These are phyloP conservation scores for Automeris io DNA, from an alignment of 2,888 invertebrate species.

Conservation along the genomic window DNA sequence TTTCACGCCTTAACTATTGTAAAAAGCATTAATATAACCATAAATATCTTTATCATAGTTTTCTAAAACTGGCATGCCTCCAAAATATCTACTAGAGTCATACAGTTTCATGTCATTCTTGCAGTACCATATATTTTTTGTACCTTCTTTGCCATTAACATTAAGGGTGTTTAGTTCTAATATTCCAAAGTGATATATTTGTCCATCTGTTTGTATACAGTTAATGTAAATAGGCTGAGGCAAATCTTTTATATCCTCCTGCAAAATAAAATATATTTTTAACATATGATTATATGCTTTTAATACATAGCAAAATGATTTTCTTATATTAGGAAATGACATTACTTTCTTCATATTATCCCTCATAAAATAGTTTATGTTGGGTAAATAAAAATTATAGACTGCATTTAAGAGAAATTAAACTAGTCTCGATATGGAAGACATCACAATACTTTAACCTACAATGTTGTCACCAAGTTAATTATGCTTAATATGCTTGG, in stretches of 20 bases:
- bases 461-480: too few relatives aligned
- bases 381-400: too few relatives aligned
- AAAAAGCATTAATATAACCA: conserved; percentile 86
- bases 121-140: conserved; percentile 90
- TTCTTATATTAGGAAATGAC: too few relatives aligned
- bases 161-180: conserved; percentile 90
- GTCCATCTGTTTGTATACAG: conserved; percentile 88
- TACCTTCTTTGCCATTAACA: conserved; percentile 72
- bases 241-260: conserved; percentile 79
- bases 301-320: too few relatives aligned
- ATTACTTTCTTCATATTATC: too few relatives aligned
- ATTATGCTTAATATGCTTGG: too few relatives aligned
- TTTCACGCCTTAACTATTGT: conserved; percentile 75
- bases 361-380: too few relatives aligned
- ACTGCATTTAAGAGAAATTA: too few relatives aligned
- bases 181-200: conserved; percentile 86
- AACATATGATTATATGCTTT: conserved; percentile 10
- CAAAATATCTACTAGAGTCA: conserved; percentile 78
- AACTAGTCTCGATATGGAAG: too few relatives aligned
- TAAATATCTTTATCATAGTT: conserved; percentile 89
- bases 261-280: conserved; percentile 17
- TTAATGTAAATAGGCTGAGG: conserved; percentile 89
- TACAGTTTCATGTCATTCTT: conserved; percentile 80
- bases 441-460: too few relatives aligned
- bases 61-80: conserved; percentile 80